Base-by-base conservation (phyloP, 2,113 vertebrate genomes). In the Nerophis lumbriciformis region DNA sequence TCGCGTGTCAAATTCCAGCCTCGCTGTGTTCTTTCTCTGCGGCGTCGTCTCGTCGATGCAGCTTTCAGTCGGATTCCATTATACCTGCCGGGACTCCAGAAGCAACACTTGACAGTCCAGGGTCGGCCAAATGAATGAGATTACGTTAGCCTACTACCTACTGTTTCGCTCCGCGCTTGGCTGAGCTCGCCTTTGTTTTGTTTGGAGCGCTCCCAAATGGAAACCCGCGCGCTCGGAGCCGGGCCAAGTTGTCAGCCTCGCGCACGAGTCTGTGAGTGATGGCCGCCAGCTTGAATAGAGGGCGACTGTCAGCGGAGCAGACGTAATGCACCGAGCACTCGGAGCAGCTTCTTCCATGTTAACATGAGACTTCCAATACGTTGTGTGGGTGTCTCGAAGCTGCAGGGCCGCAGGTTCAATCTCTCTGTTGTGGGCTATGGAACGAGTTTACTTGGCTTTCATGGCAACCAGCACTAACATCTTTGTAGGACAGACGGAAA, bases 201-300 rank as follows among this genome's bases (percentile, higher is more conserved):
- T 87, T 88, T 90, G 86, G 83, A 86, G 48, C 59, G 61, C 61
- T 84, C 76, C 84, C 88, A 90, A 83, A 88, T 84, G 82, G 77
- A 87, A 88, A 85, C 78, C 76, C 28, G 19, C 81, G 72, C 75
- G 64, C 75, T 72, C 83, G 86, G 87, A 81, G 67, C 16, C 0
- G 16, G 19, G 78, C 86, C 87, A 86, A 68, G 66, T 78, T 75
- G 79, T 79, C 84, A 71, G 71, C 72, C 57, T 36, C 21, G 28
- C 48, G 69, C 64, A 67, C 77, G 83, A 81, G 83, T 76, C 83
- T 78, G 77, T 60, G 80, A 42, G 61, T 72, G 80, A 83, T 76
- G 69, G 75, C 48, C 35, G 48, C 59, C 59, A 57, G 66, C 68
- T 60, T n/a, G 36, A 61, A 65, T 47, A 36, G 68, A 65, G 54